A percentile compares a stretch with the other conserved stretches of the same genome.
These are phyloP conservation scores for Amphipoea lucens DNA, from an alignment of 2,888 invertebrate genomes.

Conservation along the genomic window DNA sequence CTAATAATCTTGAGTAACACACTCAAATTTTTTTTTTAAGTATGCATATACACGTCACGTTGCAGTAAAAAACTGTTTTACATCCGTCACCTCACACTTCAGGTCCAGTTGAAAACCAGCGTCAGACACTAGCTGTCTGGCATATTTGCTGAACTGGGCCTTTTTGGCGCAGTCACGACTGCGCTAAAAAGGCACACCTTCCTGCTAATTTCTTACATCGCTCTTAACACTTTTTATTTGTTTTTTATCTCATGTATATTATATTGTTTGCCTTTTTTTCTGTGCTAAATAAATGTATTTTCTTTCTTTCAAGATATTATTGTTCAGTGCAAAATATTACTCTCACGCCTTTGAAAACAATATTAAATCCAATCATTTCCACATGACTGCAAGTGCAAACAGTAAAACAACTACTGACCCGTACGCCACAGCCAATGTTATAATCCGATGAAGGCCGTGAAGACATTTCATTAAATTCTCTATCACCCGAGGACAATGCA, in stretches of 20 bases:
- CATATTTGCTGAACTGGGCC: background rate
- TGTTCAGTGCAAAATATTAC: background rate
- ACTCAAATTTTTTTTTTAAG: too few species aligned
- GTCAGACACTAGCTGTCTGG: background rate
- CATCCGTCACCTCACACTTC: background rate
- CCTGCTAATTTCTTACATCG: background rate
- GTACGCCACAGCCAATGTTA: slow-evolving; percentile 67
- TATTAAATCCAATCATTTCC: slow-evolving; percentile 59
- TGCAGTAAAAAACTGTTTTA: background rate
- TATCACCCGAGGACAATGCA: slow-evolving; percentile 86
- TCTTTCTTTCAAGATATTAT: background rate
- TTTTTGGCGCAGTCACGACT: background rate
- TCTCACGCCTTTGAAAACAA: slow-evolving; percentile 19
- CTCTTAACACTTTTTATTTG: background rate
- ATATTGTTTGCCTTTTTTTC: background rate
- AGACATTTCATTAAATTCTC: slow-evolving; percentile 86
- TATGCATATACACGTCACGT: background rate
- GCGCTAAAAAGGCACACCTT: background rate
- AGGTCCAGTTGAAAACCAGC: background rate
- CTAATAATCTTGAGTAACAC: background rate
- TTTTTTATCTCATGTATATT: too few species aligned
- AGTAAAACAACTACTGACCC: slow-evolving; percentile 80
- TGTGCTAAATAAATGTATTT: background rate
- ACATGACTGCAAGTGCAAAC: slow-evolving; percentile 67
- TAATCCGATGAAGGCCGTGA: slow-evolving; percentile 80